Percentiles rank a stretch among this genome's conserved stretches.
These are phyloP conservation scores for Oncorhynchus gorbuscha DNA, from an alignment of 2,113 vertebrate genomes.

Conservation along the genomic window DNA sequence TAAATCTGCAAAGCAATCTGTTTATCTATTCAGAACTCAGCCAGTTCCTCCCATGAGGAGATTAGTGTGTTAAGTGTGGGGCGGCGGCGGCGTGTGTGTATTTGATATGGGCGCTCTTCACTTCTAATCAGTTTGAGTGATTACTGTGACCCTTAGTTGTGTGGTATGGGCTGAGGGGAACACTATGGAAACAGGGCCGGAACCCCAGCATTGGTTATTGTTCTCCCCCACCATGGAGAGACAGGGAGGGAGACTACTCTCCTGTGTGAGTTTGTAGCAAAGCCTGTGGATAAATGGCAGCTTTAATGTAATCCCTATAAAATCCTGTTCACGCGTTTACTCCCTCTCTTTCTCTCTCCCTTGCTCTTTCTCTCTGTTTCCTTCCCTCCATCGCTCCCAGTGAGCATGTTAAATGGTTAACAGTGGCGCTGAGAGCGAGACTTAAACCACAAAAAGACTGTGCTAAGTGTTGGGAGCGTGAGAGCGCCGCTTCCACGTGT, in stretches of 20 bases:
- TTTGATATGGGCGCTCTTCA: constrained; percentile 10
- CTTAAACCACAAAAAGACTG: constrained; percentile 65
- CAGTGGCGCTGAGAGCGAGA: constrained; percentile 51
- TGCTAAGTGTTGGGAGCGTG: constrained; percentile 67
- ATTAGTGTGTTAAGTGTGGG: neutral
- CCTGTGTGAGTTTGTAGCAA: constrained; percentile 2
- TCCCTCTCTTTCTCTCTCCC: constrained; percentile 52
- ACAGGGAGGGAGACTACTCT: constrained; percentile 2
- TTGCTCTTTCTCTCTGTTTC: constrained; percentile 54
- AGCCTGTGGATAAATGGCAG: constrained; percentile 63
- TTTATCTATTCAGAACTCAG: constrained; percentile 56
- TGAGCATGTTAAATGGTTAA: constrained; percentile 67
- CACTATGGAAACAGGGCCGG: neutral
- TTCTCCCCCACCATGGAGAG: neutral
- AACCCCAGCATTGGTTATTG: constrained; percentile 6
- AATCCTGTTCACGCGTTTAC: constrained; percentile 68
- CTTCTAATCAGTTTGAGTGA: neutral
- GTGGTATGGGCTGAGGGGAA: constrained; percentile 3
- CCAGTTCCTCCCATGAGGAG: constrained; percentile 31
- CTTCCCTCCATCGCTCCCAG: constrained; percentile 34
- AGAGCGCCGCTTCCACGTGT: constrained; percentile 63
- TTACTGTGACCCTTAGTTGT: constrained; percentile 6
- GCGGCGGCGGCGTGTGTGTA: constrained; percentile 3
- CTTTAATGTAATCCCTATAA: constrained; percentile 77
- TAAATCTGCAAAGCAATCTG: constrained; percentile 55